Evolutionary conservation across 2,113 vertebrate species (phyloP), one percentile per base, ranked within the genome.

Genomic region (Todiramphus saurophagus): DNA sequence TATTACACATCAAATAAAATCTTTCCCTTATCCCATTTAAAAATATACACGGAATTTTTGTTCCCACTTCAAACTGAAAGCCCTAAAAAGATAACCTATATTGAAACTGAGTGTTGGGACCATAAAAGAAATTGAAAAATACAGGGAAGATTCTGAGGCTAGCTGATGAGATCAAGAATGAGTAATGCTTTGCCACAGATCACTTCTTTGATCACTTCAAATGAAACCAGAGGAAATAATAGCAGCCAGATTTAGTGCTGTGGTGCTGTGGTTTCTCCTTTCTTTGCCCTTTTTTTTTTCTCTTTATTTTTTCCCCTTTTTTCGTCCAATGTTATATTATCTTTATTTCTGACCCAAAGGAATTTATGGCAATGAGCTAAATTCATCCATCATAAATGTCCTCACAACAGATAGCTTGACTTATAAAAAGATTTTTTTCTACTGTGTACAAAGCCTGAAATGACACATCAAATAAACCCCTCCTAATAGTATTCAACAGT

Each of bases 201-300:
- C 74, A 77, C 63, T 91, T 96, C 58, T 95, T 95, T 90, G 79
- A 75, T 85, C 50, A 77, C 37, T 94, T 87, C 74, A 93, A 51
- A 85, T 66, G 75, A 94, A 87, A 91, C 44, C 67, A 90, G 39
- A 86, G 55, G 41, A 91, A 93, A 35, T 72, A 84, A 82, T 9
- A 91, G 66, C 56, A 90, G 18, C 41, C 69, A 88, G 64, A 77
- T 93, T 81, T 81, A 93, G 46, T 77, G 33, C 44, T 67, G 55
- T 69, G 50, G 28, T 77, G 33, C 44, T 67, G 55, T 69, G 50
- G 28, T 88, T 97, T 91, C 81, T 80, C 58, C 50, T 87, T 68
- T 93, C 67, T 39, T 48, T 73, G 31, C 14, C 56, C 28, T 81
- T 72, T 74, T 79, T 79, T 50, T 5, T 75, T 25, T 50, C 4